A percentile compares a stretch with the other conserved stretches of the same genome.
These are phyloP conservation scores for Coturnix japonica DNA, from an alignment of 2,113 vertebrate species.

Conservation along the genomic window DNA sequence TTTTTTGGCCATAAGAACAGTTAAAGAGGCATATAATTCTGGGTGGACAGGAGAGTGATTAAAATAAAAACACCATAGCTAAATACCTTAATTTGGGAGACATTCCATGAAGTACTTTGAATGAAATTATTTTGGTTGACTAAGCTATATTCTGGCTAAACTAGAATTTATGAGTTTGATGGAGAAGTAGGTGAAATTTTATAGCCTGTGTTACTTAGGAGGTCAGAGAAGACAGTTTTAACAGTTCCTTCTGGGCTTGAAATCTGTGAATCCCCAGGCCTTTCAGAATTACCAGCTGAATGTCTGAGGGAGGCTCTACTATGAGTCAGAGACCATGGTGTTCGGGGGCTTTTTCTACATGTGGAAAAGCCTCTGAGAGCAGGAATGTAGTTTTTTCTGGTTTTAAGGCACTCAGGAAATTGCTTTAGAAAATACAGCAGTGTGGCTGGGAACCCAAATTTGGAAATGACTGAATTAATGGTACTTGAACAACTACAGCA, in stretches of 20 bases:
- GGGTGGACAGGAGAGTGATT: rapidly evolving
- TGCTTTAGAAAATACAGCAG: neutral
- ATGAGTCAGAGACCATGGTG: rapidly evolving
- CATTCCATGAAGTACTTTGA: neutral
- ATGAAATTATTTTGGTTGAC: constrained; percentile 23
- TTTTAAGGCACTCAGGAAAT: neutral
- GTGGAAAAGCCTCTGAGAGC: rapidly evolving
- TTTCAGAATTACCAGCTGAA: neutral
- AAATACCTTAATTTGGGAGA: neutral
- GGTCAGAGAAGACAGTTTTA: neutral
- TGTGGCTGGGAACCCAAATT: neutral
- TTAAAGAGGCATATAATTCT: neutral
- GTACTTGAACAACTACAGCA: neutral
- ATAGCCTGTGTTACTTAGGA: neutral
- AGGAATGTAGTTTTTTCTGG: neutral
- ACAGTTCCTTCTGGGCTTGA: neutral
- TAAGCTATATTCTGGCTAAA: neutral
- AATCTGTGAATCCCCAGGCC: neutral
- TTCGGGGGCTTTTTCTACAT: neutral
- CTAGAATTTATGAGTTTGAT: rapidly evolving
- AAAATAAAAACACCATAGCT: neutral
- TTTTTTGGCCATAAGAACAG: neutral
- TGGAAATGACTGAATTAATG: neutral
- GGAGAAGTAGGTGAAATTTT: neutral
- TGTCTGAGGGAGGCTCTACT: neutral